A percentile compares a stretch with the other conserved stretches of the same genome.
phyloP scores from a whole-genome alignment of 2,888 invertebrate species.

The Drosophila mettleri region DNA sequence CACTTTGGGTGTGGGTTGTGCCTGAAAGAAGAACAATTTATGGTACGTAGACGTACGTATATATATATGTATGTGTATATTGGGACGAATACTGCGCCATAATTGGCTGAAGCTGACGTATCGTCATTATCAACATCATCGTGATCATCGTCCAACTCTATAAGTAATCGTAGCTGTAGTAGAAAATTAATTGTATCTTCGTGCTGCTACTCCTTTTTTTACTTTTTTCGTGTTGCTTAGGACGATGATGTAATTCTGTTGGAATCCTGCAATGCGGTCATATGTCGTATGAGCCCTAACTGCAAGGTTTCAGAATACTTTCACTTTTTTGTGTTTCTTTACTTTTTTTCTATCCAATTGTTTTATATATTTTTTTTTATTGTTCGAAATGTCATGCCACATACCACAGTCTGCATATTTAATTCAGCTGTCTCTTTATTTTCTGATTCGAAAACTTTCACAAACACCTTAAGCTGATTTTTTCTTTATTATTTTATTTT shows the following conservation, averaged over 20 bases:
- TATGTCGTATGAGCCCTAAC: constrained; percentile 22
- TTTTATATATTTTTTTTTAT: constrained; percentile 10
- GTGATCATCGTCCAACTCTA: constrained; percentile 14
- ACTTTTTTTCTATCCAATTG: neutral
- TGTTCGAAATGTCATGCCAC: constrained; percentile 21
- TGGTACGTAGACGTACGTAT: constrained; percentile 43
- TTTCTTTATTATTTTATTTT: neutral
- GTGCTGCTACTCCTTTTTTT: neutral
- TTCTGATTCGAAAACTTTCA: constrained; percentile 66
- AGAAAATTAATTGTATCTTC: constrained; percentile 56
- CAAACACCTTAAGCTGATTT: constrained; percentile 34
- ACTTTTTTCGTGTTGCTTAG: constrained; percentile 1
- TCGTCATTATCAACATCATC: constrained; percentile 28
- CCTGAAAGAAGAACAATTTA: constrained; percentile 56
- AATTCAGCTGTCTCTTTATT: constrained; percentile 42
- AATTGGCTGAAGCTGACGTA: constrained; percentile 69
- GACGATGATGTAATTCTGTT: constrained; percentile 63
- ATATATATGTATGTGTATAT: constrained; percentile 6
- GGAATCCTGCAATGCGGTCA: constrained; percentile 63
- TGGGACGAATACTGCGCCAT: constrained; percentile 65
- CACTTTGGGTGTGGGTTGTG: constrained; percentile 72
- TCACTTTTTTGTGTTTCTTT: constrained; percentile 1
- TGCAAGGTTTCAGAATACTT: constrained; percentile 17
- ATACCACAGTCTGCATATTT: constrained; percentile 34
- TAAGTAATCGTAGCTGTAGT: constrained; percentile 40